These are phyloP conservation scores for Drosophila kurseongensis DNA, from an alignment of 1,140 invertebrate species.

Conservation along the genomic window DNA sequence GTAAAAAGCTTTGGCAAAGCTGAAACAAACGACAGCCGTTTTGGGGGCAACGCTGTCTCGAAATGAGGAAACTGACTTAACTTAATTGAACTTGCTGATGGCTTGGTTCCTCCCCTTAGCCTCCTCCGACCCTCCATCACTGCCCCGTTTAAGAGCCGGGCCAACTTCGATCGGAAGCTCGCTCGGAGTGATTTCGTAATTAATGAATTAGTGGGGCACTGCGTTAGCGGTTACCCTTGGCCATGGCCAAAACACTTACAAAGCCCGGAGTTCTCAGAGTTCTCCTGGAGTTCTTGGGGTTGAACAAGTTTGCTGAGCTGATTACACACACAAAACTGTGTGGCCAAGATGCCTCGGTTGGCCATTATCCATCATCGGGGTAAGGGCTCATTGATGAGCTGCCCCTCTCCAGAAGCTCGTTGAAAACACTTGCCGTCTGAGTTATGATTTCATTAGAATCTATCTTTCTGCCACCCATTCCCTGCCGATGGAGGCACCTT, in stretches of 20 bases:
- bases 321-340: slow-evolving; percentile 49
- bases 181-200: slow-evolving; percentile 79
- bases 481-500: slow-evolving; percentile 12
- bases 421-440: slow-evolving; percentile 41
- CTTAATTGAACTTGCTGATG: slow-evolving; percentile 81
- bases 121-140: neutral
- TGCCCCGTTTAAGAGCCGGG: slow-evolving; percentile 60
- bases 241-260: slow-evolving; percentile 26
- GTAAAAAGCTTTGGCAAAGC: slow-evolving; percentile 73
- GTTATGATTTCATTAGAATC: slow-evolving; percentile 53
- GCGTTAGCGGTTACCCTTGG: slow-evolving; percentile 64
- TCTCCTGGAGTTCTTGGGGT: slow-evolving; percentile 4
- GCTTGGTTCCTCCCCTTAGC: slow-evolving; percentile 20
- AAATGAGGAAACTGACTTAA: slow-evolving; percentile 83
- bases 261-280: neutral
- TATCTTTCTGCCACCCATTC: neutral
- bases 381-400: slow-evolving; percentile 29
- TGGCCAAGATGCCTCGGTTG: slow-evolving; percentile 9
- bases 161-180: slow-evolving; percentile 64
- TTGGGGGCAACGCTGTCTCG: slow-evolving; percentile 42
- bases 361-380: slow-evolving; percentile 26
- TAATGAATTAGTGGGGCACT: slow-evolving; percentile 66
- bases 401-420: slow-evolving; percentile 3
- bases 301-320: slow-evolving; percentile 39
- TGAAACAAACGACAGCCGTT: slow-evolving; percentile 82